These are phyloP conservation scores for Meteorus cinctellus DNA, from an alignment of 2,888 invertebrate genomes.

Conservation along the genomic window DNA sequence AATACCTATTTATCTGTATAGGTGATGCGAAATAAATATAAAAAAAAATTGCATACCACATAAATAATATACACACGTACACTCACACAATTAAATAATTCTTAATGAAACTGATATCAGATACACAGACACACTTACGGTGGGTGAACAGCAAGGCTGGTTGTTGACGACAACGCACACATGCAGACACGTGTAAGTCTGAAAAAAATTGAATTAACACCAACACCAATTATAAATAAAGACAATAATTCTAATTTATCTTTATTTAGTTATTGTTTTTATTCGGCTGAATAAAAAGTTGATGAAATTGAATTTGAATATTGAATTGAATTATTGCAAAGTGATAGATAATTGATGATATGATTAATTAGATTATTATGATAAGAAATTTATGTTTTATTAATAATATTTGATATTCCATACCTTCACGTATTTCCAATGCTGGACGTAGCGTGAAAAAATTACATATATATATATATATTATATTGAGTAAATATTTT, in stretches of 20 bases:
- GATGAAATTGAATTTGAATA: neutral
- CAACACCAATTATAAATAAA: constrained; percentile 50
- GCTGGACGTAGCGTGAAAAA: constrained; percentile 77
- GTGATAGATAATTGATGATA: constrained; percentile 21
- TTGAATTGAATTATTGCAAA: constrained; percentile 3
- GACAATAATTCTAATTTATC: neutral
- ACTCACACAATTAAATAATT: neutral
- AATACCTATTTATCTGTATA: no score
- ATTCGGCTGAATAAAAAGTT: neutral
- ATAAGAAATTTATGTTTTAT: neutral
- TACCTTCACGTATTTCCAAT: constrained; percentile 89
- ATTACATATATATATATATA: constrained; percentile 49
- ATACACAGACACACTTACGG: constrained; percentile 76
- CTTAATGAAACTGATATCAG: constrained; percentile 22
- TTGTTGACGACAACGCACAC: constrained; percentile 91
- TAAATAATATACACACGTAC: neutral
- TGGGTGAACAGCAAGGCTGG: constrained; percentile 87
- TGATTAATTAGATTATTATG: constrained; percentile 1
- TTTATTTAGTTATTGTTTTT: neutral
- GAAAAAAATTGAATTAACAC: constrained; percentile 74
- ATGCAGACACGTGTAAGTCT: constrained; percentile 93
- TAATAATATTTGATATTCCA: constrained; percentile 68
- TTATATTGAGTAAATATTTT: constrained; percentile 41
- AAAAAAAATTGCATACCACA: neutral
- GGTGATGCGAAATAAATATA: no score